phyloP scores from a whole-genome alignment of 2,113 vertebrate species.

The Pristiophorus japonicus region DNA sequence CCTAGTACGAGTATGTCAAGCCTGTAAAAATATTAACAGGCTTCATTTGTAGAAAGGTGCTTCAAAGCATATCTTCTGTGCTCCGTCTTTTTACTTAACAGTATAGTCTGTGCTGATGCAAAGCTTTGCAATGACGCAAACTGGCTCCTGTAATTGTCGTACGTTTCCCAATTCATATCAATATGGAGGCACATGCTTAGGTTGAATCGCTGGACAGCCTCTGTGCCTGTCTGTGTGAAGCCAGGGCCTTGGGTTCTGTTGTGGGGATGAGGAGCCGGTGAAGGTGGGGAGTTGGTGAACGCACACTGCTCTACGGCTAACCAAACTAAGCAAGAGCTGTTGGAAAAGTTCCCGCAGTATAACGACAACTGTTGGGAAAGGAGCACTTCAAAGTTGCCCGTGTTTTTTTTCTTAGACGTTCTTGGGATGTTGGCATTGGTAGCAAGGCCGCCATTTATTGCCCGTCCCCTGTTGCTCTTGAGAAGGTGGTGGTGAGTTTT shows the following conservation, averaged over 20 bases:
- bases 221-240: neutral
- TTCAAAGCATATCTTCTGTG: neutral
- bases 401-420: neutral
- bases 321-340: neutral
- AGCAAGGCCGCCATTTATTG: neutral
- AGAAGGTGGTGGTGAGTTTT: neutral
- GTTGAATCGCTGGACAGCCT: no score
- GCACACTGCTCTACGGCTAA: neutral
- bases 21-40: neutral
- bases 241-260: neutral
- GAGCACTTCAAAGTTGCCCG: neutral
- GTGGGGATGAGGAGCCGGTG: neutral
- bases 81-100: neutral
- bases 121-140: neutral
- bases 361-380: neutral
- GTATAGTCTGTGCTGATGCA: neutral
- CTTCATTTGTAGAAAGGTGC: neutral
- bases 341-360: neutral
- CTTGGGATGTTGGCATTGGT: no score
- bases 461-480: no score
- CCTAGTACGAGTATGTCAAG: neutral
- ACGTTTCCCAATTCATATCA: neutral
- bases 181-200: no score
- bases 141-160: neutral
- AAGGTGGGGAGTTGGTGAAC: neutral